Evolutionary conservation across 2,113 vertebrate species (phyloP).

Genomic region (Muntiacus muntjak): DNA sequence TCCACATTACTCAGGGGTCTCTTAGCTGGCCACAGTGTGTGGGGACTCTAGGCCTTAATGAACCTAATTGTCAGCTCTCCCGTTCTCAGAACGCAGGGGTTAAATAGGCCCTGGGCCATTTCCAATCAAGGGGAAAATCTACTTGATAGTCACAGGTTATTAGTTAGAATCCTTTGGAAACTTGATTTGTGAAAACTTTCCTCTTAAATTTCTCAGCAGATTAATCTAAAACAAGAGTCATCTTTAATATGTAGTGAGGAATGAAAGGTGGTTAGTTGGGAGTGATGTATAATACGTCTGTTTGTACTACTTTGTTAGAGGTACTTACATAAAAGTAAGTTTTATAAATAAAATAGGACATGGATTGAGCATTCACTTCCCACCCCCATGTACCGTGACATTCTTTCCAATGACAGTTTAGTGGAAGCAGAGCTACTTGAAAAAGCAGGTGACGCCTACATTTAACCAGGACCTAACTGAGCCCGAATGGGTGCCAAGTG

Average conservation of each 20-base stretch:
- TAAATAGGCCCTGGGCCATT: background rate
- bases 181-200: background rate
- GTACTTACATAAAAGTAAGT: background rate
- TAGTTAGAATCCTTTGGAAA: background rate
- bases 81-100: background rate
- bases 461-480: background rate
- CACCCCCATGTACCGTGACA: background rate
- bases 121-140: background rate
- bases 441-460: background rate
- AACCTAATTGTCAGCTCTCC: background rate
- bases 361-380: background rate
- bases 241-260: background rate
- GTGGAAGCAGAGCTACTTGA: background rate
- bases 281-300: background rate
- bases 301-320: background rate
- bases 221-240: background rate
- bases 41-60: background rate
- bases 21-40: background rate
- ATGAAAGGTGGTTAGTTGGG: background rate
- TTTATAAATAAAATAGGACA: background rate
- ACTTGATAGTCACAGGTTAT: background rate
- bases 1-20: background rate
- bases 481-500: rapidly evolving
- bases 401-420: background rate
- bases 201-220: background rate